phyloP scores from a whole-genome alignment of 2,113 vertebrate genomes.

The Eulemur rufifrons region DNA sequence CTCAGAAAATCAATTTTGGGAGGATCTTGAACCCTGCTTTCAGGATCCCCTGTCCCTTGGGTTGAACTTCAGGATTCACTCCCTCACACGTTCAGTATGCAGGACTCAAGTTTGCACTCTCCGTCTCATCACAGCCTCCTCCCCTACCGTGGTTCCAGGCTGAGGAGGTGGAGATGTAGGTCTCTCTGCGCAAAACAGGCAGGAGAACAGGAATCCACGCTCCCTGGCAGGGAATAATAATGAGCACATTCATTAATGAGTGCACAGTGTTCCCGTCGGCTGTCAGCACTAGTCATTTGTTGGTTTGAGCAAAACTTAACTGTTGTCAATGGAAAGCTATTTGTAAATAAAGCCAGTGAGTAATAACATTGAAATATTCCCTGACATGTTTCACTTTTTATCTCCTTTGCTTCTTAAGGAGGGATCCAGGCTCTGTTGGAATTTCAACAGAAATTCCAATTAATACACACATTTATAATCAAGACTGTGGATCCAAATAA shows the following conservation, averaged over 20 bases:
- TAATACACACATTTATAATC: neutral
- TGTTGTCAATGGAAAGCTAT: neutral
- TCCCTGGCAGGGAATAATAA: neutral
- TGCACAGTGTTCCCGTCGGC: neutral
- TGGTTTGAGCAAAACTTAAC: neutral
- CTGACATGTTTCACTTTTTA: neutral
- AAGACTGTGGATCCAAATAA: neutral
- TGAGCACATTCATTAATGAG: neutral
- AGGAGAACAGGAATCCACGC: neutral
- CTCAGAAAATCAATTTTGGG: neutral
- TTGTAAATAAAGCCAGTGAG: slow-evolving; percentile 12
- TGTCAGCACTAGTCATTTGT: neutral
- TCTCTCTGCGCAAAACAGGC: neutral
- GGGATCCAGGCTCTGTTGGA: neutral
- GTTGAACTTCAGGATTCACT: neutral
- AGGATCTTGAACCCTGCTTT: neutral
- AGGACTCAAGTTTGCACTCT: neutral
- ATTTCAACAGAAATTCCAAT: slow-evolving; percentile 7
- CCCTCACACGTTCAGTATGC: neutral
- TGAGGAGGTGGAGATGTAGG: neutral
- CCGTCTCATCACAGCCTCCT: neutral
- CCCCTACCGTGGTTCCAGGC: neutral
- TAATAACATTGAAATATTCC: neutral
- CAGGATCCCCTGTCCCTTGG: neutral
- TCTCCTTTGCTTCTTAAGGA: neutral